phyloP scores from a whole-genome alignment of 2,888 invertebrate genomes.

The Acanthoscelides obtectus region DNA sequence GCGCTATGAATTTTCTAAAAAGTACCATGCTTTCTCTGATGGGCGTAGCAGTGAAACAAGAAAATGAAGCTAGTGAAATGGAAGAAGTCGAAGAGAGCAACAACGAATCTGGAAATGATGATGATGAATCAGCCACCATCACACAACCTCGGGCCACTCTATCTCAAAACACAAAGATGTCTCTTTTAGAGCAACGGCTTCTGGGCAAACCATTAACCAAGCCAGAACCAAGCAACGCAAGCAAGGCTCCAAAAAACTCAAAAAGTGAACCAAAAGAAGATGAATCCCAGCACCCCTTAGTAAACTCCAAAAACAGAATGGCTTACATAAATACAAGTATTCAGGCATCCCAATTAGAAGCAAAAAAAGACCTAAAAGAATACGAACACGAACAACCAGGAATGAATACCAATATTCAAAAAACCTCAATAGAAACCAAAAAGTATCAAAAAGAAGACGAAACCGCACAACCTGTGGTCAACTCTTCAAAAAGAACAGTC shows the following conservation, averaged over 20 bases:
- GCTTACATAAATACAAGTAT: too few relatives aligned
- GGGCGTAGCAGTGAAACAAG: conserved; percentile 10
- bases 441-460: conserved; percentile 22
- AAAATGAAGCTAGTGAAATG: conserved; percentile 16
- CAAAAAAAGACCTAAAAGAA: too few relatives aligned
- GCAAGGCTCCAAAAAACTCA: conserved; percentile 3
- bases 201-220: conserved; percentile 30
- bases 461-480: conserved; percentile 28
- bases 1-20: background rate
- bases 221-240: conserved; percentile 11
- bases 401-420: conserved; percentile 1
- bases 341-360: too few relatives aligned
- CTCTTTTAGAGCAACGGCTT: conserved; percentile 40
- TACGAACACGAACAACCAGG: too few relatives aligned
- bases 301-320: too few relatives aligned
- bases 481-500: conserved; percentile 48
- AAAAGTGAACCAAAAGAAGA: too few relatives aligned
- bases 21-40: background rate
- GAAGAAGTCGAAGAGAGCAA: conserved; percentile 16
- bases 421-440: conserved; percentile 5
- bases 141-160: background rate
- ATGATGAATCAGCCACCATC: conserved; percentile 4
- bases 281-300: too few relatives aligned
- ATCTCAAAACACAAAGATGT: conserved; percentile 30
- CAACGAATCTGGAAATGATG: conserved; percentile 19